A percentile compares a stretch with the other conserved stretches of the same genome.
These are phyloP conservation scores for Volucella zonaria DNA, from an alignment of 2,888 invertebrate genomes.

Conservation along the genomic window DNA sequence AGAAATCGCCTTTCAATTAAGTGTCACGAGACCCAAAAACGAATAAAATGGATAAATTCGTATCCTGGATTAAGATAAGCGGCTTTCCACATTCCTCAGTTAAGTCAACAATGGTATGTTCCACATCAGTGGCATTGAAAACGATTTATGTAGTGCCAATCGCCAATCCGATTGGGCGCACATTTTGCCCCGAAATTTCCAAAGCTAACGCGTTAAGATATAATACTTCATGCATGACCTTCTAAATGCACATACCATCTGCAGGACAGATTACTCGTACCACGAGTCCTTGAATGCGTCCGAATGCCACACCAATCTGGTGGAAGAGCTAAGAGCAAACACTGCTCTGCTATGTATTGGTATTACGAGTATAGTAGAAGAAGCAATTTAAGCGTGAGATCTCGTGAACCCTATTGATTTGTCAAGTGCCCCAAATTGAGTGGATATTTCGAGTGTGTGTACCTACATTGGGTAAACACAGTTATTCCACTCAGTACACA, in stretches of 20 bases:
- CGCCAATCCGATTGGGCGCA: constrained; percentile 33
- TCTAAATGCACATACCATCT: constrained; percentile 7
- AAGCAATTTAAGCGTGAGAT: constrained; percentile 38
- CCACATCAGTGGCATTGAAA: constrained; percentile 37
- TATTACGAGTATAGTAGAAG: background rate
- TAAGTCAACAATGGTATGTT: constrained; percentile 34
- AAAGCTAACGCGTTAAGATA: constrained; percentile 1
- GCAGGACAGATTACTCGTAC: too few species aligned
- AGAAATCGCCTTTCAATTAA: too few species aligned
- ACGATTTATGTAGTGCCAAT: constrained; percentile 58
- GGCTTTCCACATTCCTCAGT: background rate
- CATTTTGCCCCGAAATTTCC: constrained; percentile 32
- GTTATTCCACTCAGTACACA: constrained; percentile 29
- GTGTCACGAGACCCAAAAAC: too few species aligned
- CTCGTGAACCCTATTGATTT: constrained; percentile 44
- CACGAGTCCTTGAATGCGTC: constrained; percentile 31
- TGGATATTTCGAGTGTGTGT: constrained; percentile 19
- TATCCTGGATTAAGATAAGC: constrained; percentile 11
- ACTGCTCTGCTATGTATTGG: background rate
- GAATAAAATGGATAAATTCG: too few species aligned
- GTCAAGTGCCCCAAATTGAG: constrained; percentile 1
- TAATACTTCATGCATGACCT: constrained; percentile 8
- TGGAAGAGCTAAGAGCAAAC: constrained; percentile 25
- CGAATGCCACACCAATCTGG: constrained; percentile 29
- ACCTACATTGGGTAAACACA: constrained; percentile 27